A percentile compares a stretch with the other conserved stretches of the same genome.
phyloP scores from a whole-genome alignment of 2,888 invertebrate species.

The Ormyrus labotus region DNA sequence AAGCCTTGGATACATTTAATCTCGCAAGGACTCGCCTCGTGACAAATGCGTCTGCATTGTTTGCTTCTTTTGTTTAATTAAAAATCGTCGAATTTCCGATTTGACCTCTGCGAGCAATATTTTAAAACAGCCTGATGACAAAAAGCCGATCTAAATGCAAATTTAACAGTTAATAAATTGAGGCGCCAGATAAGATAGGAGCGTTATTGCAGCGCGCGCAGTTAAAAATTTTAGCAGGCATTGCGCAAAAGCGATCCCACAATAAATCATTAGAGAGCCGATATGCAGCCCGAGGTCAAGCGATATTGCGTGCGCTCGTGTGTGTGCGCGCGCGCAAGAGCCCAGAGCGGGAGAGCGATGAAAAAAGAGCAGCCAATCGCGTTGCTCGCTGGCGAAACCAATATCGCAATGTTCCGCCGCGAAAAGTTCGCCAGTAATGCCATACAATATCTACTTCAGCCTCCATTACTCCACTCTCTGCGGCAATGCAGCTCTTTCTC shows the following conservation, averaged over 20 bases:
- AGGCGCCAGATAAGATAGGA: not conserved
- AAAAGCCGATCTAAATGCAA: not conserved
- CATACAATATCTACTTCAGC: constrained; percentile 74
- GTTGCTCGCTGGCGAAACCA: constrained; percentile 68
- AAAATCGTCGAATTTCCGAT: constrained; percentile 1
- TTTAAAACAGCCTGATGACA: not conserved
- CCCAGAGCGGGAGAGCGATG: constrained; percentile 16
- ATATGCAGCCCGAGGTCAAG: constrained; percentile 44
- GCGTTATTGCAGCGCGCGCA: not conserved
- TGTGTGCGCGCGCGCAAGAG: not conserved
- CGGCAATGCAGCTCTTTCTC: constrained; percentile 24
- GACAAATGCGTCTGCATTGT: not conserved
- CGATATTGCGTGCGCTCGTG: constrained; percentile 41
- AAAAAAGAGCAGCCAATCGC: constrained; percentile 60
- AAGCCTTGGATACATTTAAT: constrained; percentile 5
- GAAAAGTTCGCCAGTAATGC: constrained; percentile 74
- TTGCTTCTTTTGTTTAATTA: not conserved
- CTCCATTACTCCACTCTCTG: constrained; percentile 56
- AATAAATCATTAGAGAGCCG: constrained; percentile 47
- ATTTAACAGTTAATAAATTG: constrained; percentile 10
- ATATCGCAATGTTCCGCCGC: constrained; percentile 73
- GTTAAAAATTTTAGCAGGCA: not conserved
- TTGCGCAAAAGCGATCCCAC: constrained; percentile 35
- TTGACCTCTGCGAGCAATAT: not conserved
- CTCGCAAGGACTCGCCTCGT: not conserved